phyloP scores from a whole-genome alignment of 2,888 invertebrate genomes.

The Geotrupes spiniger region DNA sequence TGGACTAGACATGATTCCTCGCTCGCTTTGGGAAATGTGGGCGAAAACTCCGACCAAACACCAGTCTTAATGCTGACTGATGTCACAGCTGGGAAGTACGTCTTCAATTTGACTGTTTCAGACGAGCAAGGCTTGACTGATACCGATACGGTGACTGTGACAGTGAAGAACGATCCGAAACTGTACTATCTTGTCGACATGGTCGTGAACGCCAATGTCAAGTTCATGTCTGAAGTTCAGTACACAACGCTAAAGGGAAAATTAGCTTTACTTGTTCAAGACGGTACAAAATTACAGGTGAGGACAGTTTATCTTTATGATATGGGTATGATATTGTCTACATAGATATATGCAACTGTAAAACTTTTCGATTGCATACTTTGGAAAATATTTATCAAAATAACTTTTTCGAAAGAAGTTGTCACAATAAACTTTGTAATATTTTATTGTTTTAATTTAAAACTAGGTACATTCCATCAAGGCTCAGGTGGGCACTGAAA shows the following conservation, averaged over 20 bases:
- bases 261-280: slow-evolving; percentile 73
- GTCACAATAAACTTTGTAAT: too few species aligned
- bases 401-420: too few species aligned
- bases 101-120: slow-evolving; percentile 83
- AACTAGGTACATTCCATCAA: slow-evolving; percentile 49
- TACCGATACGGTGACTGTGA: slow-evolving; percentile 79
- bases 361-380: too few species aligned
- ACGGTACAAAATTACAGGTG: slow-evolving; percentile 62
- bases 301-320: too few species aligned
- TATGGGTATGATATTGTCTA: too few species aligned
- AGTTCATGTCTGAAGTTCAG: slow-evolving; percentile 62
- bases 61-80: slow-evolving; percentile 79
- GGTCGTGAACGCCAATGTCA: slow-evolving; percentile 72
- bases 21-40: slow-evolving; percentile 79
- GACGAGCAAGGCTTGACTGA: slow-evolving; percentile 86
- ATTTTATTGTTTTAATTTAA: not conserved
- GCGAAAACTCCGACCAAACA: slow-evolving; percentile 68
- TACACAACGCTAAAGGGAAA: slow-evolving; percentile 76
- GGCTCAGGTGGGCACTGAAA: slow-evolving; percentile 53
- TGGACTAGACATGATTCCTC: slow-evolving; percentile 78
- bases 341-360: too few species aligned
- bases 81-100: slow-evolving; percentile 81
- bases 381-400: too few species aligned
- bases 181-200: slow-evolving; percentile 77
- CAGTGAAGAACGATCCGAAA: slow-evolving; percentile 76